A percentile compares a stretch with the other conserved stretches of the same genome.
phyloP scores from a whole-genome alignment of 2,888 invertebrate genomes.

The Drosophila pseudotalamancana region DNA sequence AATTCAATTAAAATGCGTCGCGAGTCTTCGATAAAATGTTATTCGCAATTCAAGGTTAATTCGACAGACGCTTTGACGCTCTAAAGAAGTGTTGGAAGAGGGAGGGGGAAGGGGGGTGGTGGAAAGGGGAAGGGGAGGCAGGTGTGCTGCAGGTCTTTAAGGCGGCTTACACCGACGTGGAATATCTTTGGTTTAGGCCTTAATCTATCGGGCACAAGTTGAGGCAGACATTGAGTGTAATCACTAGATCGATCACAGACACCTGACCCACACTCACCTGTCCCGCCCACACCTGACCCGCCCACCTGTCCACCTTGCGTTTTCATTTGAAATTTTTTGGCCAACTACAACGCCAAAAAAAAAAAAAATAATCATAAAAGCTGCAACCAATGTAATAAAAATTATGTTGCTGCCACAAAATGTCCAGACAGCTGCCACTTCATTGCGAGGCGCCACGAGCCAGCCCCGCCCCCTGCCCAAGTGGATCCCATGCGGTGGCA shows the following conservation, averaged over 20 bases:
- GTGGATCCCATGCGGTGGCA: slow-evolving; percentile 66
- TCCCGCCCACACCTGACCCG: not conserved
- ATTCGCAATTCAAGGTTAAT: slow-evolving; percentile 77
- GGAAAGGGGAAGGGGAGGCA: too few relatives aligned
- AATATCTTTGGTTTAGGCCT: slow-evolving; percentile 39
- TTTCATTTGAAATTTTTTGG: slow-evolving; percentile 49
- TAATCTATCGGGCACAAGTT: slow-evolving; percentile 44
- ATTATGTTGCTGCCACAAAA: slow-evolving; percentile 75
- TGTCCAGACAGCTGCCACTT: slow-evolving; percentile 55
- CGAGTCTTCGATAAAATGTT: slow-evolving; percentile 79
- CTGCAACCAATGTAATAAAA: slow-evolving; percentile 65
- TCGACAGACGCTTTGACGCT: slow-evolving; percentile 64
- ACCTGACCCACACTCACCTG: not conserved
- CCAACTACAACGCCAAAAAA: slow-evolving; percentile 20
- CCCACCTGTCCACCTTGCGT: not conserved
- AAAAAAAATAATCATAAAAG: slow-evolving; percentile 33
- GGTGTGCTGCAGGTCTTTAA: too few relatives aligned
- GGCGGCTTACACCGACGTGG: too few relatives aligned
- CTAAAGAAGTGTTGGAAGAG: slow-evolving; percentile 62
- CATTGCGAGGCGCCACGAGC: not conserved
- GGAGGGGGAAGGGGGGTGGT: not conserved
- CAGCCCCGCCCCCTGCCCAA: not conserved
- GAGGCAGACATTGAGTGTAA: too few relatives aligned
- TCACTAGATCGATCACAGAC: too few relatives aligned
- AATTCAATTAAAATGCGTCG: slow-evolving; percentile 79